A percentile compares a stretch with the other conserved stretches of the same genome.
phyloP scores from a whole-genome alignment of 37 sponge, comb jelly and placozoan genomes.

The Axinella damicornis region DNA sequence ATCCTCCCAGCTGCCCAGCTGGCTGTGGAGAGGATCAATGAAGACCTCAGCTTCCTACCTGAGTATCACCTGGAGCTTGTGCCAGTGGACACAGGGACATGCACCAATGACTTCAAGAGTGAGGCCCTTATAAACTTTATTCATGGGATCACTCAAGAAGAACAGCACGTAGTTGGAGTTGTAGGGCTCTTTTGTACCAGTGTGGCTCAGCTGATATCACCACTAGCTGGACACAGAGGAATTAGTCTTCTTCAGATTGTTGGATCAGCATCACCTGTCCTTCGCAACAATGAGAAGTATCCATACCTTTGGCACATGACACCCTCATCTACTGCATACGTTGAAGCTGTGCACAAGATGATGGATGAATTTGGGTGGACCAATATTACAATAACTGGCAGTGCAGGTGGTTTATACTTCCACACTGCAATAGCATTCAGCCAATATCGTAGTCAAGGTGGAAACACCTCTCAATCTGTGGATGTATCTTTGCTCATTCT shows the following conservation, averaged over 20 bases:
- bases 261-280: conserved; percentile 1
- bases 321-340: not conserved
- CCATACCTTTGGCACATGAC: not conserved
- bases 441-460: no score
- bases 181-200: conserved; percentile 23
- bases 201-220: not conserved
- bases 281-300: not conserved
- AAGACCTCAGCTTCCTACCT: not conserved
- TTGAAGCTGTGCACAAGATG: not conserved
- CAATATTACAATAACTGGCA: not conserved
- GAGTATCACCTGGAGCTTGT: not conserved
- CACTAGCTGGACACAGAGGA: conserved; percentile 13
- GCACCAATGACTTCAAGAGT: not conserved
- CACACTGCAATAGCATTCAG: no score
- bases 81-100: not conserved
- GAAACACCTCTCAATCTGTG: no score
- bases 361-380: not conserved
- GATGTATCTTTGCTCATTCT: no score
- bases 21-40: conserved; percentile 24
- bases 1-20: conserved; percentile 18
- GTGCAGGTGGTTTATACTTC: no score
- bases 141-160: not conserved
- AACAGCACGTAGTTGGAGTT: conserved; percentile 4
- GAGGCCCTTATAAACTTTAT: not conserved
- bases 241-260: conserved; percentile 14